Conservation (phyloP, 2,113 vertebrate species). For the Melanerpes formicivorus region DNA sequence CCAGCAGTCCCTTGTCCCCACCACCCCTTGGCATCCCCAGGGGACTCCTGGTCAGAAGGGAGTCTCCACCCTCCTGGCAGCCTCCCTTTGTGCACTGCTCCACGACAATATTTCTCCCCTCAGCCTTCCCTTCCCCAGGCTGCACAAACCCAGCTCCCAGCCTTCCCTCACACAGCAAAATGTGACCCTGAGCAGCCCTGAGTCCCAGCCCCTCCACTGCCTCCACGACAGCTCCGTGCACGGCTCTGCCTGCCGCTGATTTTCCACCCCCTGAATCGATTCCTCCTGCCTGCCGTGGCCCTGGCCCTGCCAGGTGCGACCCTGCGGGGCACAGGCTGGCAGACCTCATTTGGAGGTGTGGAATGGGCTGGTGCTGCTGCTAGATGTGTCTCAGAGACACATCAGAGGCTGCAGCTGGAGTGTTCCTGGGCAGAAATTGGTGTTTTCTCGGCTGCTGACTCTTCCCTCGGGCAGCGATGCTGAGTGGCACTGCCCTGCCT, state of each 20-base stretch:
- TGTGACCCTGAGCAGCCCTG: no score
- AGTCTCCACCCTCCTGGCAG: no score
- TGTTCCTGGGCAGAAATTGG: not conserved
- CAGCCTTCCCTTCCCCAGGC: no score
- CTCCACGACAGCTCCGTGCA: accelerated
- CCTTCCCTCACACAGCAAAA: no score
- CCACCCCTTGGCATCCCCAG: no score
- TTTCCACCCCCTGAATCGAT: accelerated
- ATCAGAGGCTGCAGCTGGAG: not conserved
- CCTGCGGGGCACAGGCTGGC: accelerated
- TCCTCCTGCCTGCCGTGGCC: not conserved
- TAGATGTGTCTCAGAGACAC: not conserved
- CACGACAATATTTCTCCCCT: no score
- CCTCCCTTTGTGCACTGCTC: no score
- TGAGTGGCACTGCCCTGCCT: not conserved
- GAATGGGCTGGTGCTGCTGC: not conserved
- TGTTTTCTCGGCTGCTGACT: not conserved
- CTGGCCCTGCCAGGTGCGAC: not conserved
- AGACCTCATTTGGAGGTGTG: not conserved
- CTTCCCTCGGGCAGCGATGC: not conserved
- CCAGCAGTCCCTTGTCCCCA: no score
- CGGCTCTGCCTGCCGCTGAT: accelerated
- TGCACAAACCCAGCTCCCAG: no score
- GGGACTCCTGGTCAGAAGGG: no score
- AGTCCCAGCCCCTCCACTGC: not conserved